phyloP scores from a whole-genome alignment of 2,888 invertebrate genomes.

The Lasioglossum pauxillum region DNA sequence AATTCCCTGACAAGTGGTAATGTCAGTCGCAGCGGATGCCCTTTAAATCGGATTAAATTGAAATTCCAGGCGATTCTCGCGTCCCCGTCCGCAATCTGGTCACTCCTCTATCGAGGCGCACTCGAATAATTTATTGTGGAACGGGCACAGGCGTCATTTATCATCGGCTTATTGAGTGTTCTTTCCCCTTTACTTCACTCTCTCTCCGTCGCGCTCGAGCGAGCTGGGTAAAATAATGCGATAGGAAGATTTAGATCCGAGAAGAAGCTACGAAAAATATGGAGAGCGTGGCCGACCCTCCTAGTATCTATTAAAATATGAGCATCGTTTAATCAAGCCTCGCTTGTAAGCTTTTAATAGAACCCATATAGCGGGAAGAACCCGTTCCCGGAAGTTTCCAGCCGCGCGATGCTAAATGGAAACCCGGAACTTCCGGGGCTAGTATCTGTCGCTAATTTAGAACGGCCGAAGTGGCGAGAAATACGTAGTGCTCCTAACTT shows the following conservation, averaged over 20 bases:
- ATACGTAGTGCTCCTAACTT: constrained; percentile 27
- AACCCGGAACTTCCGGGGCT: constrained; percentile 28
- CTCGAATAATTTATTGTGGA: constrained; percentile 21
- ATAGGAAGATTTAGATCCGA: constrained; percentile 9
- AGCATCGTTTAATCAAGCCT: constrained; percentile 30
- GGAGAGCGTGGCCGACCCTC: not conserved
- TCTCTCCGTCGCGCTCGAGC: not conserved
- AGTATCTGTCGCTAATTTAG: constrained; percentile 39
- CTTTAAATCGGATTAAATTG: constrained; percentile 54
- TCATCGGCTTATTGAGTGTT: constrained; percentile 18
- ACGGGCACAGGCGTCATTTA: constrained; percentile 14
- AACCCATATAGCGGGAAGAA: not conserved
- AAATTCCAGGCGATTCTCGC: constrained; percentile 28
- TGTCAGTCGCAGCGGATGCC: constrained; percentile 39
- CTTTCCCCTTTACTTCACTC: not conserved
- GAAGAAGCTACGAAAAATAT: constrained; percentile 11
- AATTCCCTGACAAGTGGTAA: constrained; percentile 37
- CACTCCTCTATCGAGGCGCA: constrained; percentile 12
- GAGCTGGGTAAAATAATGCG: constrained; percentile 1
- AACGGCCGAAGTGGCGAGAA: constrained; percentile 26
- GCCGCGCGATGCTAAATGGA: constrained; percentile 26
- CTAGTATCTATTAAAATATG: constrained; percentile 17
- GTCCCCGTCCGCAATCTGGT: constrained; percentile 16
- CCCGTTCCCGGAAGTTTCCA: constrained; percentile 25
- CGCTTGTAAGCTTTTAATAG: constrained; percentile 31